Evolutionary conservation across 1,140 invertebrate species (phyloP), one percentile per base, ranked within the genome.

Genomic region (Trichonephila inaurata): DNA sequence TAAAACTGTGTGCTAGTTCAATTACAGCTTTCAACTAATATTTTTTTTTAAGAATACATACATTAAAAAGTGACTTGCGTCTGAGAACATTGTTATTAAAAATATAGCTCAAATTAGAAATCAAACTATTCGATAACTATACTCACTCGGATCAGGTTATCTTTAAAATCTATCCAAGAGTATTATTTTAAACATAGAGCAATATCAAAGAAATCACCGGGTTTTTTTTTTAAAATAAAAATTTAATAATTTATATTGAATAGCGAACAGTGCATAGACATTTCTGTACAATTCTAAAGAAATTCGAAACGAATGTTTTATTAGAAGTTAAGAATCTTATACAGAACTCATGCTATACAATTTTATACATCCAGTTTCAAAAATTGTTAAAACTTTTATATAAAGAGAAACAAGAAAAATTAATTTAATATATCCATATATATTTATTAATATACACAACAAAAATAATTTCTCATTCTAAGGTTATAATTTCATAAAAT

Each of bases 81-180:
- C 6, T 14, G 21, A 19, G 24, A 61, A 60, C 21, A 61, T 61
- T 61, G 24, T 60, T 60, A 60, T 85, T 85, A 85, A 85, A 85
- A 85, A 85, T 58, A 77, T 77, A 40, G 24, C 51, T 85, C 58
- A 85, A 85, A 60, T 60, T 85, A 60, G 58, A 85, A 85, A 51
- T 85, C 51, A 85, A 85, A 85, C 83, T 85, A 85, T 85, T 40
- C n/a, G 51, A 85, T n/a, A 28, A 61, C 83, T 85, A 40, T 40
- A 85, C n/a, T 16, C 12, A 77, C 72, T 77, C 33, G 24, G 33
- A 33, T 77, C 72, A 8, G 5, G 18, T 18, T 40, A 77, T 77
- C 51, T 77, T 77, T 40, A 77, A 77, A 77, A 77, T 77, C 72
- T 77, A 77, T 77, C 33, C 72, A 77, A 3, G 33, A 18, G 72